Evolutionary conservation across 2,113 vertebrate species (phyloP), one percentile per base, ranked within the genome.

Genomic region (Trochalopteron elliotii): DNA sequence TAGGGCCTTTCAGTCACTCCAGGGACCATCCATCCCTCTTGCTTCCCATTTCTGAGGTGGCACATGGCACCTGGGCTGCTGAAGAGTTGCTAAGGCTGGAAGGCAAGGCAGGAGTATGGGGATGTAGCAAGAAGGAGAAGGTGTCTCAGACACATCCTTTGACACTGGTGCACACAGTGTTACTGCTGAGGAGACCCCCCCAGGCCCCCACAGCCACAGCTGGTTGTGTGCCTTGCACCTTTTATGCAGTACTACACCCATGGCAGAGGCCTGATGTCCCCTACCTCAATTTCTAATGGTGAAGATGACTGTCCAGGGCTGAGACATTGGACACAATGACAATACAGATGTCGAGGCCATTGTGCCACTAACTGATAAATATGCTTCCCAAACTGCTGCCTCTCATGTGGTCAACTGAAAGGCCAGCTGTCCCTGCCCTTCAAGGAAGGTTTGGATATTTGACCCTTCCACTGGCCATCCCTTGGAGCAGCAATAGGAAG

Each of bases 211-310:
- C 11, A 75, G 79, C 19, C 65, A 71, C 35, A 31, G 27, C 53
- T 68, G 53, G 35, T 16, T 5, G 13, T 50, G 49, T 68, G 35
- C 50, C 45, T 69, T 14, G 9, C 45, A 60, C 17, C 28, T 87
- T 40, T 15, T 31, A n/a, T 7, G 5, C 35, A 25, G 20, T 1
- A 2, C 42, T 39, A 30, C 27, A 55, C 15, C 37, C 37, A 8
- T 22, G 39, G n/a, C 6, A 12, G 39, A 11, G 13, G 12, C 50
- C 28, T 0, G 0, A 7, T 65, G 60, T 37, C 28, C 33, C 12
- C 37, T 35, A 1, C 56, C 45, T 78, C 55, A 35, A 0, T 74
- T 87, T 60, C 63, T 60, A 31, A 5, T 0, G 0, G 15, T 53
- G 28, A 70, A 18, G 40, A 44, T 2, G 39, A 53, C 67, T 60